A percentile compares a stretch with the other conserved stretches of the same genome.
These are phyloP conservation scores for Nemapogon koenigi DNA, from an alignment of 2,888 invertebrate genomes.

Conservation along the genomic window DNA sequence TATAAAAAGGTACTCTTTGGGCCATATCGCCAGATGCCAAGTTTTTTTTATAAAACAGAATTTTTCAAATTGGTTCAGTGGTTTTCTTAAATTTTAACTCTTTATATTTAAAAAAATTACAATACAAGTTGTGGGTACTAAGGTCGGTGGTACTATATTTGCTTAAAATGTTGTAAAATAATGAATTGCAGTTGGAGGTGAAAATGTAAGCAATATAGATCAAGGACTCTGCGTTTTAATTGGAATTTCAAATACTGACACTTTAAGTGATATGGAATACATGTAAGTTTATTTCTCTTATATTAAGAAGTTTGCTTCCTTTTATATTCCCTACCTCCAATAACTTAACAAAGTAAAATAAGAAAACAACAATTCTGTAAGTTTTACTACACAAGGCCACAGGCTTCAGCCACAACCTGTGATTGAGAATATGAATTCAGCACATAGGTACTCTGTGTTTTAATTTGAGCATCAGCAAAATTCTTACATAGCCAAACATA, in stretches of 20 bases:
- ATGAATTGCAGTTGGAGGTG: slow-evolving; percentile 70
- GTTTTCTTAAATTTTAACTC: no score
- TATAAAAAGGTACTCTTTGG: no score
- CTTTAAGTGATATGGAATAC: slow-evolving; percentile 80
- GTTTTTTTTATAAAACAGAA: no score
- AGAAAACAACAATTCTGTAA: neutral
- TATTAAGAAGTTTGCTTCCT: no score
- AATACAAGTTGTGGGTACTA: no score
- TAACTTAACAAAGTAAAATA: no score
- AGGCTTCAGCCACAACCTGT: no score
- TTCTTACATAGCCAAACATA: neutral
- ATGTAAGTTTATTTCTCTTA: slow-evolving; percentile 75
- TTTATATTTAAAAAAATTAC: no score
- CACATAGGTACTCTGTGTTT: neutral
- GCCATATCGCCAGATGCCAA: no score
- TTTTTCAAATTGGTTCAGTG: no score
- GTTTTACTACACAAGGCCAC: no score
- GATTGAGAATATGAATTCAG: neutral
- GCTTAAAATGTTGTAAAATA: neutral
- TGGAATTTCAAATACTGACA: slow-evolving; percentile 82
- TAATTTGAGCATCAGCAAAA: neutral
- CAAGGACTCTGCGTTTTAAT: slow-evolving; percentile 87
- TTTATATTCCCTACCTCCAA: no score
- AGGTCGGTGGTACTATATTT: neutral
- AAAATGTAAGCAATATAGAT: slow-evolving; percentile 80